Evolutionary conservation across 2,888 invertebrate genomes (phyloP), one percentile per base, ranked within the genome.

Genomic region (Melikaiella ostensackeni): DNA sequence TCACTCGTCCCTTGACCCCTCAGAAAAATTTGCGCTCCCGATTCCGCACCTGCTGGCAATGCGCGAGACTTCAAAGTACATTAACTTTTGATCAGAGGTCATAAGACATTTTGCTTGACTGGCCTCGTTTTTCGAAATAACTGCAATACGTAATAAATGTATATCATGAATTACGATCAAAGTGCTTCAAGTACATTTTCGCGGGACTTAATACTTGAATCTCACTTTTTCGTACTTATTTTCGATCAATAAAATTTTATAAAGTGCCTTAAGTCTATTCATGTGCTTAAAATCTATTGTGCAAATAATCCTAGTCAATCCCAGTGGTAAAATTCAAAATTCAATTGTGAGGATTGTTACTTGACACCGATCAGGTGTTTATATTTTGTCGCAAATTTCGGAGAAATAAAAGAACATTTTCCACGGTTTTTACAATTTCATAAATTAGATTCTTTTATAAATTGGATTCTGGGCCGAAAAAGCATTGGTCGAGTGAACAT

Each of bases 51-150:
- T 27, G 19, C 19, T 70, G 24, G 19, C 6, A 46, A 50, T 27
- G 27, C 24, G 9, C n/a, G 21, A 24, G 24, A 24, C 19, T 42
- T 19, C n/a, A 2, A 16, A 19, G 46, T n/a, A 9, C 11, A 50
- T 50, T n/a, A 30, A 50, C 19, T 50, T 70, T 70, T 46, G 27
- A 30, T 11, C 50, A 30, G 30, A 70, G 30, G 46, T 30, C 50
- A 50, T 19, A 33, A 70, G n/a, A 70, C 11, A 46, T 55, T 50
- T 50, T 70, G 24, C 50, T 55, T n/a, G 9, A 27, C 13, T 70
- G 50, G 27, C 30, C 50, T 46, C 50, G 50, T n/a, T 70, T 70
- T 50, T 55, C 24, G 59, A 70, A 70, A 70, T 70, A 70, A 46
- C 66, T 46, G n/a, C 46, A 33, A 46, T 70, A 27, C 30, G 46